Evolutionary conservation across 2,797 vertebrate species (phyloP).

Genomic region (Limnodromus scolopaceus): DNA sequence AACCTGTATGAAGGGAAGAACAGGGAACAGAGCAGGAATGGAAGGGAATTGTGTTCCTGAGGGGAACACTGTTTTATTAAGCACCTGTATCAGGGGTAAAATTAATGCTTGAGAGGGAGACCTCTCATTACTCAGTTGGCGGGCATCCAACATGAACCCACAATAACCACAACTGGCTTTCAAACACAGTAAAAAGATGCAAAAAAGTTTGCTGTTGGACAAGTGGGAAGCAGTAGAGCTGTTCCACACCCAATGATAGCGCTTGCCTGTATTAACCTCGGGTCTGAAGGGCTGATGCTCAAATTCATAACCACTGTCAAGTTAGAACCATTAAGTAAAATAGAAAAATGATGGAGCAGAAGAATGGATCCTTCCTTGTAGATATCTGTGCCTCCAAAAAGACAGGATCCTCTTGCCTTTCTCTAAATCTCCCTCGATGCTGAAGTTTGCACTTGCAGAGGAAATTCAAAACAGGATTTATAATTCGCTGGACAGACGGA

Average conservation of each 20-base stretch:
- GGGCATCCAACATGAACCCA: not conserved
- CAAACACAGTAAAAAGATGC: not conserved
- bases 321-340: not conserved
- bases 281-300: not conserved
- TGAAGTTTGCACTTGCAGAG: not conserved
- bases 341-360: not conserved
- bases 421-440: not conserved
- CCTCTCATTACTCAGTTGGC: not conserved
- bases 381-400: fast-evolving
- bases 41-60: not conserved
- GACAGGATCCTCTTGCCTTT: not conserved
- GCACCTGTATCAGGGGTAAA: not conserved
- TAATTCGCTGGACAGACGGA: not conserved
- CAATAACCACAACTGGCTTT: not conserved
- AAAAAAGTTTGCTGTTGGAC: not conserved
- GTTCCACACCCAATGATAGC: not conserved
- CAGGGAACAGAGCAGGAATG: not conserved
- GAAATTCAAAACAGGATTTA: not conserved
- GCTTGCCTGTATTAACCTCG: not conserved
- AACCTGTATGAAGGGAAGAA: not conserved
- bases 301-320: not conserved
- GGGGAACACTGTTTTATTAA: not conserved
- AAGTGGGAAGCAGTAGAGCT: not conserved
- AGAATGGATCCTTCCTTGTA: not conserved
- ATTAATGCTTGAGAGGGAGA: not conserved